Conservation (phyloP, 2,797 vertebrate species). For the Acanthurus lineatus region DNA sequence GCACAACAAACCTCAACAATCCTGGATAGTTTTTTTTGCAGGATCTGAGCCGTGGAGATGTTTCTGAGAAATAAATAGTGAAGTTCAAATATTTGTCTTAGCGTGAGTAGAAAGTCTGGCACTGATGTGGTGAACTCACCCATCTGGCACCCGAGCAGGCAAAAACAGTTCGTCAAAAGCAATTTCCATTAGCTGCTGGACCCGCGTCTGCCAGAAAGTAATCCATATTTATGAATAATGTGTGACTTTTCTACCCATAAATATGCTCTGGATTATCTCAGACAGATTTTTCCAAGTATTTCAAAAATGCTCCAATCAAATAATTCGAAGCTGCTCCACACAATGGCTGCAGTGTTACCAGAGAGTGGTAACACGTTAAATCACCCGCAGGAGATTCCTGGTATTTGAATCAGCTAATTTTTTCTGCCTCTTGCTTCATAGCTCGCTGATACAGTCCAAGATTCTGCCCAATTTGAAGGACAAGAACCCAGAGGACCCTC, state of each 20-base stretch:
- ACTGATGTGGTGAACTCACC: slow-evolving; percentile 9
- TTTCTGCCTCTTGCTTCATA: slow-evolving; percentile 63
- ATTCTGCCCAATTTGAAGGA: slow-evolving; percentile 95
- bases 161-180: slow-evolving; percentile 15
- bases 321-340: not conserved
- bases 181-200: slow-evolving; percentile 41
- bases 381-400: not conserved
- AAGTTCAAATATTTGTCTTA: slow-evolving; percentile 11
- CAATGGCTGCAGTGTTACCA: slow-evolving; percentile 7
- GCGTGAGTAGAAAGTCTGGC: not conserved
- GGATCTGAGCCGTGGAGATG: not conserved
- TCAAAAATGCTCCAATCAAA: slow-evolving; percentile 28
- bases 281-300: not conserved
- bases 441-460: slow-evolving; percentile 96
- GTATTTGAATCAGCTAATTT: slow-evolving; percentile 5
- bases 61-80: slow-evolving; percentile 5
- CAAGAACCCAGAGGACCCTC: slow-evolving; percentile 97
- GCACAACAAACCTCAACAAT: not conserved
- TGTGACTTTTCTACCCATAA: slow-evolving; percentile 15
- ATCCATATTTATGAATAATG: not conserved
- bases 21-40: not conserved
- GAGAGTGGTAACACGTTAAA: not conserved
- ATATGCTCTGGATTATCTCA: slow-evolving; percentile 31
- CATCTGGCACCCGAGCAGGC: slow-evolving; percentile 18
- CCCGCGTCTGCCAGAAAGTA: slow-evolving; percentile 13